Evolutionary conservation across 2,113 vertebrate species (phyloP).

Genomic region (Centropus unirufus): DNA sequence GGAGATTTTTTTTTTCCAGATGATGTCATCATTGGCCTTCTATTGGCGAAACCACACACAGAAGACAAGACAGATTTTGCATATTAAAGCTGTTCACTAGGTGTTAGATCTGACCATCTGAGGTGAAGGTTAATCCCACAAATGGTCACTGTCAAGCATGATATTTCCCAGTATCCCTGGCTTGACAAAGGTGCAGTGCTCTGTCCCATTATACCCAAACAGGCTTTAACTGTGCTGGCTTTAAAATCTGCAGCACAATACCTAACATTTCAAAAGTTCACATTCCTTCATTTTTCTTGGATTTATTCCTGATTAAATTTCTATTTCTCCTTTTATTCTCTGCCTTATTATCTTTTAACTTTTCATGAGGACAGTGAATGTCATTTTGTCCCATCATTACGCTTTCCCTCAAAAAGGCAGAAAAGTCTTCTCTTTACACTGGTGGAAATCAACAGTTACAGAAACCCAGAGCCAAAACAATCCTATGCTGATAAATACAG

Average conservation of each 20-base stretch:
- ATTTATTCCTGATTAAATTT: conserved; percentile 34
- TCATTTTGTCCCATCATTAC: conserved; percentile 50
- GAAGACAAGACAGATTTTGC: not conserved
- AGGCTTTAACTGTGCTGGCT: not conserved
- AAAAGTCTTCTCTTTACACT: conserved; percentile 58
- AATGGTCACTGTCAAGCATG: rapidly evolving
- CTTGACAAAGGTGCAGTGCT: not conserved
- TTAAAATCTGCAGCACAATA: not conserved
- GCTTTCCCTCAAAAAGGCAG: conserved; percentile 49
- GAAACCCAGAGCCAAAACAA: conserved; percentile 62
- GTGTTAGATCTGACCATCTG: not conserved
- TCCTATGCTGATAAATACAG: conserved; percentile 66
- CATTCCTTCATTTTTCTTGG: not conserved
- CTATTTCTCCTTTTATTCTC: conserved; percentile 37
- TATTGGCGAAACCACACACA: not conserved
- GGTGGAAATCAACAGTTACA: conserved; percentile 38
- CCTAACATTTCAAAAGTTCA: not conserved
- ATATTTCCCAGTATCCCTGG: not conserved
- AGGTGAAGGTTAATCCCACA: not conserved
- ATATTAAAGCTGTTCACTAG: not conserved
- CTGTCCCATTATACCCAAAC: not conserved
- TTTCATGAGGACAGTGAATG: conserved; percentile 18
- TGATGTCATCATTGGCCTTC: not conserved
- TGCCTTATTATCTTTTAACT: conserved; percentile 46
- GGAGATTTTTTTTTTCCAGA: not conserved